Base-by-base conservation (phyloP, 2,888 invertebrate genomes). In the Diarsia mendica region DNA sequence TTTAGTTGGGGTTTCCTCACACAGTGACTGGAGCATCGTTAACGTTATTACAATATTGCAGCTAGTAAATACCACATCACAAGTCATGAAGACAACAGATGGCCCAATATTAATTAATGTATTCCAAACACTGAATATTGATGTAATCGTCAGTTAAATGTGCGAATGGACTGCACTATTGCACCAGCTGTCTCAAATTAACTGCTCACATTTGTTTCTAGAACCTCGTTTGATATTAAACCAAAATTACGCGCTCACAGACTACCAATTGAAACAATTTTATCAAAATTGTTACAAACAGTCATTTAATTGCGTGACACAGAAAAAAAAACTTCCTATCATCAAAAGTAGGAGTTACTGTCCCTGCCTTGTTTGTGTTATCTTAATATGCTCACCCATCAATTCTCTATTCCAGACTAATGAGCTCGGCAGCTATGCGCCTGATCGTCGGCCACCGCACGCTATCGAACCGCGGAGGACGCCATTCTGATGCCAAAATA, bases 381-480 rank as follows among this genome's bases (percentile, higher is more conserved):
- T 91, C 91, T 87, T 89, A 91, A 91, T 90, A 87, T 81, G 67
- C 72, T 85, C 71, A 90, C 74, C 85, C 81, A 88, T 91, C 75
- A 85, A 80, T 83, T 88, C 75, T 86, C 87, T 86, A 69, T 86
- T 92, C 23, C 95, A 95, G 95, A 91, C 89, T 91, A 89, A 92
- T 89, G 91, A 91, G 89, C 79, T 80, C 91, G 91, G 91, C 91
- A 91, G 91, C 90, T 86, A 94, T 93, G 93, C 91, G 88, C 86
- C 82, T 79, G 84, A 72, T 70, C 78, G 73, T 68, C 84, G 77
- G 79, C 74, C 80, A 67, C 86, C 79, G 83, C 85, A 75, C 80
- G 80, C 84, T 79, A 76, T 88, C 89, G 83, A 86, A 77, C 83
- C 88, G 78, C 89, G 85, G 87, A 85, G 85, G 87, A 87, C 82